These are phyloP conservation scores for Penaeus monodon DNA, from an alignment of 2,888 invertebrate species.

Conservation along the genomic window DNA sequence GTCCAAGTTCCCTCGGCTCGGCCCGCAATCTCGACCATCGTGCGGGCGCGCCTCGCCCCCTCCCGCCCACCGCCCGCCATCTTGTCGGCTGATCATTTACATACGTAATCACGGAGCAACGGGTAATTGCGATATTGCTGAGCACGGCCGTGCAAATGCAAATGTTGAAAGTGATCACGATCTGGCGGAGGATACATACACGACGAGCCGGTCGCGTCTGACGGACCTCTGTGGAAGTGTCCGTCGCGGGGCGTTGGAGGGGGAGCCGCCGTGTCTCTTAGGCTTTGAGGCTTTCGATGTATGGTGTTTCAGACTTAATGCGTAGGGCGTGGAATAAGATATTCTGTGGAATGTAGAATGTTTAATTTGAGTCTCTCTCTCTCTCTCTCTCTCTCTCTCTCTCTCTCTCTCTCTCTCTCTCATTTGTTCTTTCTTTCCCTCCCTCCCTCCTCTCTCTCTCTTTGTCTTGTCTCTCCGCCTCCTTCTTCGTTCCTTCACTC, in stretches of 20 bases:
- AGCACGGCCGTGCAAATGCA: constrained; percentile 52
- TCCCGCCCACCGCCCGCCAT: too few relatives aligned
- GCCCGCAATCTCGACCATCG: background rate
- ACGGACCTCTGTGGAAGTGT: too few relatives aligned
- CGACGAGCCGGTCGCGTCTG: background rate
- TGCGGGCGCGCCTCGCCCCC: background rate
- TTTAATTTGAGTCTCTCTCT: background rate
- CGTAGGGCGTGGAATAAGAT: too few relatives aligned
- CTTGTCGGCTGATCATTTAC: constrained; percentile 49
- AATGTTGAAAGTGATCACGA: constrained; percentile 46
- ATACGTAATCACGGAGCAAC: constrained; percentile 52
- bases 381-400: background rate
- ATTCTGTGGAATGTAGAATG: too few relatives aligned
- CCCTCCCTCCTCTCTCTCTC: background rate
- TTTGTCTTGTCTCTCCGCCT: too few relatives aligned
- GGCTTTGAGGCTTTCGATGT: too few relatives aligned
- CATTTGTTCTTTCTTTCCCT: too few relatives aligned
- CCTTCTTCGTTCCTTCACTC: background rate
- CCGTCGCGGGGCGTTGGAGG: too few relatives aligned
- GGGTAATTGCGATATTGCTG: constrained; percentile 56
- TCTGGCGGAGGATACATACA: constrained; percentile 10
- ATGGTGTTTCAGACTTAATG: too few relatives aligned
- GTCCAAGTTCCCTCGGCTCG: background rate
- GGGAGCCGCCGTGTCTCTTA: too few relatives aligned
- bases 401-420: background rate